Evolutionary conservation across 1,140 invertebrate species (phyloP), one percentile per base, ranked within the genome.

Genomic region (Drosophila carrolli): DNA sequence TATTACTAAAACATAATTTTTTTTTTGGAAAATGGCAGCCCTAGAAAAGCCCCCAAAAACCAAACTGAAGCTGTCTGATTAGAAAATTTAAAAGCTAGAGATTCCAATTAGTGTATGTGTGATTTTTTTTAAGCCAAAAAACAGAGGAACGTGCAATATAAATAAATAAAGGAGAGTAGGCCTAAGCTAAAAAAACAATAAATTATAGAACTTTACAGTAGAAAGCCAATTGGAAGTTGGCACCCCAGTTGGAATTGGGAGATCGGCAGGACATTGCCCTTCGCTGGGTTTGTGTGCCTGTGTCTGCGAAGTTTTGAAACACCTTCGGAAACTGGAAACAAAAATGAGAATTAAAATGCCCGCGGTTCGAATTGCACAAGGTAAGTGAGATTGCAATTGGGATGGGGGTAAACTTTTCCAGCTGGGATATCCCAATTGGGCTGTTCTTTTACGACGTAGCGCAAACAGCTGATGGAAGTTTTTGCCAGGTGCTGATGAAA

Each of bases 301-400:
- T 71, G 67, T 48, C 62, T 55, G 70, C 56, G 55, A 77, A 89
- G 81, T 74, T 83, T 73, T 53, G 51, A 80, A 89, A 74, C 61
- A 68, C 75, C 75, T 67, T 85, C 60, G 86, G 86, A 86, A 90
- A 79, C 78, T 82, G 90, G 74, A 81, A 89, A 88, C 85, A 96
- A 97, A 95, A 95, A 97, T 97, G 97, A 96, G 97, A 97, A 97
- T 97, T 95, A 97, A 97, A 95, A 97, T 97, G 97, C 97, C 97
- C 93, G 97, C 97, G 93, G 96, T 97, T 93, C 95, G 97, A 94
- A 97, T 97, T 94, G 96, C 96, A 93, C 96, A 97, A 97, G 97
- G 97, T 97, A 94, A 95, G 91, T 88, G 32, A 19, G 2, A 27
- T 14, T 56, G 9, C 5, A 4, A 11, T 53, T 9, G 32, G 41